phyloP scores from a whole-genome alignment of 2,888 invertebrate species.

The Norana najaformis region DNA sequence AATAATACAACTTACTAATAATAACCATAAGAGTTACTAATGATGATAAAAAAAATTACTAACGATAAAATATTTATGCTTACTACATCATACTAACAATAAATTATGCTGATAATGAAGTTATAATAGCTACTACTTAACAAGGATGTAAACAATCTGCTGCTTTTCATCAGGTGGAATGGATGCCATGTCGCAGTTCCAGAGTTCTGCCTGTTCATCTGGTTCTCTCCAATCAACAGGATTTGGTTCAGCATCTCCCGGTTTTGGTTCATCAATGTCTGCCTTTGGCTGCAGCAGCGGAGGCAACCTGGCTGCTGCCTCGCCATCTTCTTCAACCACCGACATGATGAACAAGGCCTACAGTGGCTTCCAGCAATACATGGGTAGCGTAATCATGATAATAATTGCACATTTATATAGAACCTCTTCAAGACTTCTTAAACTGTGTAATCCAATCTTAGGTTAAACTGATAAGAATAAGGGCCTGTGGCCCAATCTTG shows the following conservation, averaged over 20 bases:
- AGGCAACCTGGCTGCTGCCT: background rate
- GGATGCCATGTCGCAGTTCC: background rate
- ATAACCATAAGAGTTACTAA: too few species aligned
- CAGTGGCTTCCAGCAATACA: conserved; percentile 28
- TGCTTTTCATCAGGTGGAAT: background rate
- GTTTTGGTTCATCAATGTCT: conserved; percentile 1
- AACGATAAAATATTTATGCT: too few species aligned
- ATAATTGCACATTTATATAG: background rate
- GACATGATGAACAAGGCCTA: conserved; percentile 31
- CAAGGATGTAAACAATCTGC: too few species aligned
- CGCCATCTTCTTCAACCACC: background rate
- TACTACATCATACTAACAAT: too few species aligned
- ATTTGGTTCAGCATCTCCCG: background rate
- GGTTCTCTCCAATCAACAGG: conserved; percentile 3
- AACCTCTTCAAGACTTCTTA: too few species aligned
- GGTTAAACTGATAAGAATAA: too few species aligned
- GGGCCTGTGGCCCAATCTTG: too few species aligned
- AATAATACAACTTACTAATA: too few species aligned
- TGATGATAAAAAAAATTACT: too few species aligned
- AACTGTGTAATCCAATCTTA: too few species aligned
- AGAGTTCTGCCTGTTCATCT: background rate
- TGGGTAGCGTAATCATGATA: background rate
- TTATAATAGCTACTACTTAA: too few species aligned
- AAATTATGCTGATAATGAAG: too few species aligned
- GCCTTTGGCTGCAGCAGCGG: background rate